Conservation (phyloP, 2,888 invertebrate genomes). For the Philopedon plagiatum region DNA sequence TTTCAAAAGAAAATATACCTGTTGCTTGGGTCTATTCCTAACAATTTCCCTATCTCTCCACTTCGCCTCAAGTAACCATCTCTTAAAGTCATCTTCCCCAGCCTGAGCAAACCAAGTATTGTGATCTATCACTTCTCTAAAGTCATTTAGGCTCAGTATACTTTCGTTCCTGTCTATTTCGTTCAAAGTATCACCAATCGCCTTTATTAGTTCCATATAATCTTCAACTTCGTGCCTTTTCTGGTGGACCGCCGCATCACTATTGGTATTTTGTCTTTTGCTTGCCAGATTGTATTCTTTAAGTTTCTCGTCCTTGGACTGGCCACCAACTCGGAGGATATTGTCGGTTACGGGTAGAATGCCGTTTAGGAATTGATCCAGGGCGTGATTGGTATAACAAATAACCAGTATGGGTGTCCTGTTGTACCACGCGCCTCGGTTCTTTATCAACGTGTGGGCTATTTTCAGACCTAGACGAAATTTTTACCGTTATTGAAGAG, state of each 20-base stretch:
- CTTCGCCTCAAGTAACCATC: slow-evolving; percentile 56
- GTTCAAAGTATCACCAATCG: slow-evolving; percentile 49
- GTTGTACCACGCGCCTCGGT: slow-evolving; percentile 62
- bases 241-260: slow-evolving; percentile 32
- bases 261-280: background rate
- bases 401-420: slow-evolving; percentile 80
- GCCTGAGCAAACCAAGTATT: slow-evolving; percentile 66
- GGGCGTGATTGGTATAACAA: slow-evolving; percentile 88
- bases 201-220: slow-evolving; percentile 11
- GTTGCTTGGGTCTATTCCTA: background rate
- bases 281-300: slow-evolving; percentile 68
- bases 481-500: too few species aligned
- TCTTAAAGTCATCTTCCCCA: slow-evolving; percentile 47
- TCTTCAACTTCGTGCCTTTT: slow-evolving; percentile 40
- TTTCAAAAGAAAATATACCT: background rate
- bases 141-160: slow-evolving; percentile 56
- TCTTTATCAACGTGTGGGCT: slow-evolving; percentile 37
- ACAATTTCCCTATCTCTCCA: background rate
- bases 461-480: slow-evolving; percentile 48
- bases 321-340: slow-evolving; percentile 80
- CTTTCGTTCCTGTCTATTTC: slow-evolving; percentile 64
- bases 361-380: slow-evolving; percentile 88
- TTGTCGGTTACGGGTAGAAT: slow-evolving; percentile 73
- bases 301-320: slow-evolving; percentile 75
- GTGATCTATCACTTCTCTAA: slow-evolving; percentile 55